A percentile compares a stretch with the other conserved stretches of the same genome.
phyloP scores from a whole-genome alignment of 2,113 vertebrate species.

The Pheucticus melanocephalus region DNA sequence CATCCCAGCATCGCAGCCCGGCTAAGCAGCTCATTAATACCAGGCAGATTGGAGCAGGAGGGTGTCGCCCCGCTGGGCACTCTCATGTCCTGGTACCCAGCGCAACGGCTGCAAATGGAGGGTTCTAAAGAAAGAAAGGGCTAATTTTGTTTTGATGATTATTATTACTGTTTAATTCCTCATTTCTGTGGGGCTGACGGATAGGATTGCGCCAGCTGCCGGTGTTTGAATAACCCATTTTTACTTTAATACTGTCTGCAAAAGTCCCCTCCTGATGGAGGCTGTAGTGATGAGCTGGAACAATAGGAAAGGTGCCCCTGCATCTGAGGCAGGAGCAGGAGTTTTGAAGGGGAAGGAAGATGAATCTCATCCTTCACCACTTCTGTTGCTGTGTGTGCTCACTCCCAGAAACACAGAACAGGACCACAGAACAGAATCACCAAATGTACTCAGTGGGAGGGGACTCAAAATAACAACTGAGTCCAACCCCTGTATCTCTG shows the following conservation, averaged over 20 bases:
- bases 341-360: not conserved
- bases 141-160: conserved; percentile 24
- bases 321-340: not conserved
- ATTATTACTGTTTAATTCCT: conserved; percentile 34
- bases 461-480: not conserved
- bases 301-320: not conserved
- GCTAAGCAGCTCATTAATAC: conserved; percentile 41
- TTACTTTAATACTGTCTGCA: not conserved
- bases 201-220: not conserved
- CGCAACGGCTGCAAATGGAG: not conserved
- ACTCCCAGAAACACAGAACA: not conserved
- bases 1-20: not conserved
- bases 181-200: not conserved
- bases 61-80: not conserved
- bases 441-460: not conserved
- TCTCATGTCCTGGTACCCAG: not conserved
- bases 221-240: not conserved
- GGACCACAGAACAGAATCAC: not conserved
- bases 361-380: not conserved
- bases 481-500: not conserved
- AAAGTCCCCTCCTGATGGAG: not conserved
- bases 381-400: not conserved
- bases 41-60: not conserved
- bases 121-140: conserved; percentile 15
- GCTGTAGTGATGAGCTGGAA: not conserved